Conservation (phyloP, 2,113 vertebrate genomes). For the Budorcas taxicolor region DNA sequence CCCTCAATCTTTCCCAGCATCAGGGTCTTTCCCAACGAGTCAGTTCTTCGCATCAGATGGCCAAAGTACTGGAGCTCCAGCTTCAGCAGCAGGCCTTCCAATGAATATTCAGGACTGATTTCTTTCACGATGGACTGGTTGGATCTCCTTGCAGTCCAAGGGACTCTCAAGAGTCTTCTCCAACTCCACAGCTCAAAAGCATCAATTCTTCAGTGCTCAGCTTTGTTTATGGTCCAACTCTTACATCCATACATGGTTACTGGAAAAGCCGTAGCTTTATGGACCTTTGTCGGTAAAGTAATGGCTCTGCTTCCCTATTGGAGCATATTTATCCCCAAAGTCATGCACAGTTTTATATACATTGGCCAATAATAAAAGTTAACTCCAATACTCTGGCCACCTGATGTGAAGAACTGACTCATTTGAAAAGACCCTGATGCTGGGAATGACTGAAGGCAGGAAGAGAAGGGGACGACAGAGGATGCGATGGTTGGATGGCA, state of each 20-base stretch:
- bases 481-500: background rate
- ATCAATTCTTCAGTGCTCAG: background rate
- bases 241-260: background rate
- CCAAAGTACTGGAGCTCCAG: background rate
- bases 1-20: background rate
- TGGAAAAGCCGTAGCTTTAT: background rate
- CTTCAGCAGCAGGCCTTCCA: background rate
- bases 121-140: background rate
- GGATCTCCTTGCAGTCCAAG: background rate
- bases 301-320: background rate
- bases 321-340: background rate
- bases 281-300: background rate
- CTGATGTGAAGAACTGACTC: rapidly evolving
- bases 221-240: background rate
- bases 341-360: background rate
- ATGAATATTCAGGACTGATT: background rate
- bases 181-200: background rate
- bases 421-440: background rate
- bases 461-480: background rate
- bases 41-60: background rate
- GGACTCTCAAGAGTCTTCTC: background rate
- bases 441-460: background rate
- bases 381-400: background rate
- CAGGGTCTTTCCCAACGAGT: background rate
- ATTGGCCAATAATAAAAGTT: background rate